These are phyloP conservation scores for Misgurnus anguillicaudatus DNA, from an alignment of 2,113 vertebrate genomes.

Conservation along the genomic window DNA sequence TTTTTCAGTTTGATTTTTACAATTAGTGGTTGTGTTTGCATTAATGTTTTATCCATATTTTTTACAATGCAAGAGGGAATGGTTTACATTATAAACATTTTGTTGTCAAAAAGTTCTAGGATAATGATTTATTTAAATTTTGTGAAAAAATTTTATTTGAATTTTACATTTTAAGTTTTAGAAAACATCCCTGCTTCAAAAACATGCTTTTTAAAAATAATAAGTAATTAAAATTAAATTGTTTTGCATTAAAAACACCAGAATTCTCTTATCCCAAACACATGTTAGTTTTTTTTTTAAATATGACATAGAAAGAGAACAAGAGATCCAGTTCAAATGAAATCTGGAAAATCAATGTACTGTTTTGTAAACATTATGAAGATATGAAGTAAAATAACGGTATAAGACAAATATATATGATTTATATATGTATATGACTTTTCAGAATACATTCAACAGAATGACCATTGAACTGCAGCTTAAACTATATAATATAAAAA, in stretches of 20 bases:
- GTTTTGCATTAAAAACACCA: conserved; percentile 4
- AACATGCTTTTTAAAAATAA: background rate
- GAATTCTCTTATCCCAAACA: background rate
- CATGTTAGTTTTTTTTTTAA: background rate
- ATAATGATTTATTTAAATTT: no score
- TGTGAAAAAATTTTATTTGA: no score
- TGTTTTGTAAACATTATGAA: conserved; percentile 16
- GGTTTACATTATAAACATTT: background rate
- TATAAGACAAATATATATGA: background rate
- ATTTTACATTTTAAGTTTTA: background rate
- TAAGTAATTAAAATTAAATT: background rate
- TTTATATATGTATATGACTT: background rate
- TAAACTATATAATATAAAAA: background rate
- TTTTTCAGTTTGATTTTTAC: no score
- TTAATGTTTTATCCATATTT: no score
- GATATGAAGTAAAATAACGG: background rate
- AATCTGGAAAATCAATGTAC: background rate
- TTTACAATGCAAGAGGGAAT: background rate
- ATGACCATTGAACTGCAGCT: background rate
- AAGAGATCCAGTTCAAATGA: background rate
- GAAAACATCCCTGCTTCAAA: background rate
- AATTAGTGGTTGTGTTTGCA: no score
- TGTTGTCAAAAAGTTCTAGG: no score
- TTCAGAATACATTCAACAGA: background rate
- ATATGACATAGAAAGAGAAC: background rate